Base-by-base conservation (phyloP, 2,888 invertebrate species). In the Aspidapion aeneum region DNA sequence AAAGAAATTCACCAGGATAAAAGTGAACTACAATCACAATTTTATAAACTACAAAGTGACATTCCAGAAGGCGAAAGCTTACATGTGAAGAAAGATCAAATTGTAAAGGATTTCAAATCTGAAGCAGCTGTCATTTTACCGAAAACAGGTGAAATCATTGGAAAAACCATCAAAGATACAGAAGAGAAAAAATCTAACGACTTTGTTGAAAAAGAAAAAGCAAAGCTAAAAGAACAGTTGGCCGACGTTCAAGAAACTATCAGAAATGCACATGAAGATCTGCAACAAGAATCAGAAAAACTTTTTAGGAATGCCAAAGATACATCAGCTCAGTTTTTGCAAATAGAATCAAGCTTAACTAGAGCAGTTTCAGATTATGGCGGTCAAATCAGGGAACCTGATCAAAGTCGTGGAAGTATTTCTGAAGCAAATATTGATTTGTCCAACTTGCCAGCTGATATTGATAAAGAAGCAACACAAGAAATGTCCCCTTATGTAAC, bases 341-440 rank as follows among this genome's bases (percentile, higher is more conserved):
- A 71, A 68, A 59, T 66, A 12, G 70, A 72, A 61, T 21, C 17
- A 1, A 52, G 51, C 12, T 55, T 62, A 1, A 71, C 72, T 17
- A 61, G 74, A 50, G 68, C 73, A 17, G 69, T 71, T 2, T 74
- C 73, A 21, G 74, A 74, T 56, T 70, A 71, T 55, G 70, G 69
- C 16, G 61, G 63, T 21, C 61, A 66, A 49, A 61, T 70, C 19
- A 71, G 57, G 56, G 62, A 55, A 48, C n/a, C 35, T n/a, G 63
- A 64, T 17, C 59, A 66, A 51, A 19, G 58, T 48, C 21, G 67
- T 18, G 63, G 67, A 1, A 69, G 66, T 60, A 74, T 74, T 57
- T 74, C 73, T 16, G 74, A 73, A 68, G 70, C 70, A 5, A 74
- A 74, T 62, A 72, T 74, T 19, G 74, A 74, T 56, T 64, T 74